Evolutionary conservation across 2,797 vertebrate species (phyloP).

Genomic region (Cynodonichthys magdalenae): DNA sequence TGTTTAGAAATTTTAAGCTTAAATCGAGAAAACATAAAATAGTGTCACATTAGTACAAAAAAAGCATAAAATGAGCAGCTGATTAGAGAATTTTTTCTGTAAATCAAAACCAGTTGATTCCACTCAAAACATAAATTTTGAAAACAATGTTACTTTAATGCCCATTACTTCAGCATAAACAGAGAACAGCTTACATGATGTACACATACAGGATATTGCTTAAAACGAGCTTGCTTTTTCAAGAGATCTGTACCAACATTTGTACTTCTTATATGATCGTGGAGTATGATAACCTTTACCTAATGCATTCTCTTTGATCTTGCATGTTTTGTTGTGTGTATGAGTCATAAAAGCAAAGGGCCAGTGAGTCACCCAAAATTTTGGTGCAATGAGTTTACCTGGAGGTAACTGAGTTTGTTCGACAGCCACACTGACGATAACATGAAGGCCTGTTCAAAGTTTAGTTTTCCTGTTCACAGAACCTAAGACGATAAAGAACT

Average conservation of each 20-base stretch:
- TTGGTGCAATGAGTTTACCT: conserved; percentile 31
- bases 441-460: conserved; percentile 18
- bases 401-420: conserved; percentile 31
- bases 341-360: conserved; percentile 51
- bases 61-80: background rate
- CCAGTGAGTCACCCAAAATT: conserved; percentile 33
- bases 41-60: too few relatives aligned
- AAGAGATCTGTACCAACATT: background rate
- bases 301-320: conserved; percentile 35
- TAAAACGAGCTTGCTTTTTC: background rate
- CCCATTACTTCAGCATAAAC: background rate
- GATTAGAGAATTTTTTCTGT: background rate
- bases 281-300: background rate
- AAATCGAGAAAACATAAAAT: too few relatives aligned
- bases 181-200: background rate
- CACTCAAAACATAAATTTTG: background rate
- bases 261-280: too few relatives aligned
- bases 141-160: background rate
- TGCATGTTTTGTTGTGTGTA: conserved; percentile 27
- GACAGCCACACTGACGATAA: conserved; percentile 22
- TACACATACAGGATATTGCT: background rate
- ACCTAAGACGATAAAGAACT: background rate
- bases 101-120: background rate
- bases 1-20: too few relatives aligned
- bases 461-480: conserved; percentile 15